phyloP scores from a whole-genome alignment of 1,140 invertebrate genomes.

The Ceratina calcarata region DNA sequence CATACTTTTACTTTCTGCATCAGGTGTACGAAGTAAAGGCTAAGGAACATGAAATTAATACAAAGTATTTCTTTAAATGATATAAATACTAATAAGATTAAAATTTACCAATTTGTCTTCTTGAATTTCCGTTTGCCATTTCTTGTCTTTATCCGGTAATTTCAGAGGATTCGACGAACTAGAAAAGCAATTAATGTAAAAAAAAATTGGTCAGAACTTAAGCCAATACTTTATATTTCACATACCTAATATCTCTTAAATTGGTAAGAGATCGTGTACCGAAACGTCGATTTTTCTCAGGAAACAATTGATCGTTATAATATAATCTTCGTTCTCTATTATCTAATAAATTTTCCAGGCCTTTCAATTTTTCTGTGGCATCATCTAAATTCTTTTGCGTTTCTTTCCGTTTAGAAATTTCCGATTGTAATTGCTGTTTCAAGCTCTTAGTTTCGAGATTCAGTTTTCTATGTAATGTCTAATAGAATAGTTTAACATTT shows the following conservation, averaged over 20 bases:
- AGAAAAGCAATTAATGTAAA: constrained; percentile 19
- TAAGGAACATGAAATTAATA: constrained; percentile 33
- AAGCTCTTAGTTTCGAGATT: constrained; percentile 86
- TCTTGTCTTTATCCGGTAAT: constrained; percentile 41
- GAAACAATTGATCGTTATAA: constrained; percentile 69
- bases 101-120: constrained; percentile 62
- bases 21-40: constrained; percentile 50
- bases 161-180: constrained; percentile 53
- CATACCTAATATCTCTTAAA: constrained; percentile 75
- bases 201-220: constrained; percentile 3
- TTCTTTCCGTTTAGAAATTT: constrained; percentile 86
- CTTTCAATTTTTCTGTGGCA: constrained; percentile 83
- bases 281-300: constrained; percentile 64
- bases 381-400: constrained; percentile 85
- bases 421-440: constrained; percentile 85
- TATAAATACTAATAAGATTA: constrained; percentile 11
- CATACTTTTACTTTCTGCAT: constrained; percentile 46
- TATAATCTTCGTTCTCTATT: constrained; percentile 75
- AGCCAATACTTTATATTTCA: constrained; percentile 17
- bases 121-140: constrained; percentile 47
- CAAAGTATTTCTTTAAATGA: constrained; percentile 1
- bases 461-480: constrained; percentile 84
- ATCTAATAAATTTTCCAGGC: constrained; percentile 79
- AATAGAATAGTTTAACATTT: constrained; percentile 19
- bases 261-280: constrained; percentile 72